Conservation (phyloP, 1,140 invertebrate species). For the Frieseomelitta varia region DNA sequence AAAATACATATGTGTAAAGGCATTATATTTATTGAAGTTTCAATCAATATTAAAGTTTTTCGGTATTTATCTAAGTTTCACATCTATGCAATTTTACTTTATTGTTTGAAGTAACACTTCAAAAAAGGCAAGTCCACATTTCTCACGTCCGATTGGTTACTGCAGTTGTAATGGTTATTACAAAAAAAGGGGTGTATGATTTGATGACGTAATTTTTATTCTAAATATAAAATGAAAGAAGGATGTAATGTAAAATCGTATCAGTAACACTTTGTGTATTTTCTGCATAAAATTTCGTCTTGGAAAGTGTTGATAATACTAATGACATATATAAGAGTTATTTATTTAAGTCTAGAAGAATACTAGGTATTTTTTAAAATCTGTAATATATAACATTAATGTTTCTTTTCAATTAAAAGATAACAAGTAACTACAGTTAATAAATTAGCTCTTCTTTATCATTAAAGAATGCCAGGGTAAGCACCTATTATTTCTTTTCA, state of each 20-base stretch:
- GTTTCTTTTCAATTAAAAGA: background rate
- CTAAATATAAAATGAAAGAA: slow-evolving; percentile 15
- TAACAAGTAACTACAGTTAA: slow-evolving; percentile 4
- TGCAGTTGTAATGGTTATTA: background rate
- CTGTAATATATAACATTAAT: background rate
- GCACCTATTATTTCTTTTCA: slow-evolving; percentile 38
- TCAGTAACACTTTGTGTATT: background rate
- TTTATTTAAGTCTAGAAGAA: background rate
- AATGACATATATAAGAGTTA: background rate
- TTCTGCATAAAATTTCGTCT: background rate
- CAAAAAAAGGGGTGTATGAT: background rate
- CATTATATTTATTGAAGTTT: background rate
- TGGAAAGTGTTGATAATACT: background rate
- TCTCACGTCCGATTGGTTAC: slow-evolving; percentile 41
- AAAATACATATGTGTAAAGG: background rate
- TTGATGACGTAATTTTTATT: slow-evolving; percentile 51
- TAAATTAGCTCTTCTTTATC: slow-evolving; percentile 40
- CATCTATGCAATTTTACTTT: background rate
- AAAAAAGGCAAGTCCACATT: slow-evolving; percentile 43
- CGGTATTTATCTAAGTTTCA: background rate
- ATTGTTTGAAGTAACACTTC: slow-evolving; percentile 11
- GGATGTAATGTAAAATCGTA: background rate
- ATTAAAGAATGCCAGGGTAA: slow-evolving; percentile 58
- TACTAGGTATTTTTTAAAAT: slow-evolving; percentile 25
- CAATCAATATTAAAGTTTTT: background rate